Base-by-base conservation (phyloP, 1,140 invertebrate species). In the Apis laboriosa region DNA sequence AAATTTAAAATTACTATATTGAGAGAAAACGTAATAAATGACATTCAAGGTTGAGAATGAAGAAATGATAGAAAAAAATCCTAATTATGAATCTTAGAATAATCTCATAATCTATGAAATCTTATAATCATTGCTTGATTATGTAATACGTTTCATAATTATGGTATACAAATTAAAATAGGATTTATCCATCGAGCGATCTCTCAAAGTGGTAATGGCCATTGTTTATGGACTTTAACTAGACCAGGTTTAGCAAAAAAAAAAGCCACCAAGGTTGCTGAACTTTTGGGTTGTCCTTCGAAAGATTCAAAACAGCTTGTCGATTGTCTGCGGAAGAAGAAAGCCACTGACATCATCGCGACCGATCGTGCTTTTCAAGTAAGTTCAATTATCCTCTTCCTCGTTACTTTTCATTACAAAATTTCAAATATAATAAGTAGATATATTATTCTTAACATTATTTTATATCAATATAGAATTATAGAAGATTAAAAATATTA, bases 151-250 rank as follows among this genome's bases (percentile, higher is more conserved):
- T 34, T 85, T 0, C 0, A 19, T 55, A 19, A 1, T 9, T 1
- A 8, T 34, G 34, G 34, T 0, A 43, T 43, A 43, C 34, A 43
- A 43, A 43, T 43, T 43, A 24, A 63, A 24, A 77, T 71, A 97
- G 97, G 96, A 73, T 88, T 97, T 8, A 97, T 97, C 83, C 96
- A 97, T 76, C 95, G 96, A 66, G 97, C 94, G 8, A 97, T 98
- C 78, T 96, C 97, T 0, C 96, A 97, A 93, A 97, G 97, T 90
- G 97, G 97, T 4, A 97, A 96, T 2, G 96, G 97, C 4, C 92
- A 97, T 13, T 96, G 96, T 89, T 95, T 96, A 0, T 98, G 97
- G 97, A 96, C 97, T 0, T 94, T 97, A 72, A 95, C 96, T 0
- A 94, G 92, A 74, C 92, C 96, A 49, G 95, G 95, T 17, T 93